Evolutionary conservation across 2,888 invertebrate species (phyloP).

Genomic region (Reticulitermes lucifugus): DNA sequence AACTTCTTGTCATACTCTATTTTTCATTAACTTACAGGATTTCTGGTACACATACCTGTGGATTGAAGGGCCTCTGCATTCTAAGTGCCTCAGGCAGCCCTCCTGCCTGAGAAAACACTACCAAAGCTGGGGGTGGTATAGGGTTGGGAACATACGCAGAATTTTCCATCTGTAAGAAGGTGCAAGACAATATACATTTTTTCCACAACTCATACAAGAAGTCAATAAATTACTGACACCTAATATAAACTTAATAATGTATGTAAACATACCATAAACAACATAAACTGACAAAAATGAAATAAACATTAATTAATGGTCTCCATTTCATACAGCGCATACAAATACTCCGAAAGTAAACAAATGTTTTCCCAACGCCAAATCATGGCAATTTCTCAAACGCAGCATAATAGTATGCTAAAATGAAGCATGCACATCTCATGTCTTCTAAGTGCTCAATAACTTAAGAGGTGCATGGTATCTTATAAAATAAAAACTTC

Average conservation of each 20-base stretch:
- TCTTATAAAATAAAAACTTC: neutral
- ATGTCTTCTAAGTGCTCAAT: too few species aligned
- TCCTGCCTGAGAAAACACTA: constrained; percentile 81
- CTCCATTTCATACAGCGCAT: neutral
- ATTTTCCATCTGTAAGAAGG: constrained; percentile 75
- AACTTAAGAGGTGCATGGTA: too few species aligned
- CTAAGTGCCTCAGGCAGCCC: constrained; percentile 79
- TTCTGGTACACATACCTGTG: constrained; percentile 50
- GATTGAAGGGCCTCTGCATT: constrained; percentile 80
- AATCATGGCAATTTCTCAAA: too few species aligned
- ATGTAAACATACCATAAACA: neutral
- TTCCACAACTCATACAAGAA: too few species aligned
- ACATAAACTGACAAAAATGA: neutral
- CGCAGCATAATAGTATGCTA: too few species aligned
- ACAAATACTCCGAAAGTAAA: neutral
- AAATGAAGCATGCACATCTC: too few species aligned
- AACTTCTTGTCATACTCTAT: too few species aligned
- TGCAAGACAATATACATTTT: too few species aligned
- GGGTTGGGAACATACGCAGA: constrained; percentile 79
- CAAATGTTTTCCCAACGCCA: neutral
- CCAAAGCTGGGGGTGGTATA: constrained; percentile 79
- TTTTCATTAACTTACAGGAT: too few species aligned
- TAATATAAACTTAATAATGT: neutral
- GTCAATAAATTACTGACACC: neutral
- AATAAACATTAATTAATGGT: neutral